These are phyloP conservation scores for Thymelicus acteon DNA, from an alignment of 2,888 invertebrate species.

Conservation along the genomic window DNA sequence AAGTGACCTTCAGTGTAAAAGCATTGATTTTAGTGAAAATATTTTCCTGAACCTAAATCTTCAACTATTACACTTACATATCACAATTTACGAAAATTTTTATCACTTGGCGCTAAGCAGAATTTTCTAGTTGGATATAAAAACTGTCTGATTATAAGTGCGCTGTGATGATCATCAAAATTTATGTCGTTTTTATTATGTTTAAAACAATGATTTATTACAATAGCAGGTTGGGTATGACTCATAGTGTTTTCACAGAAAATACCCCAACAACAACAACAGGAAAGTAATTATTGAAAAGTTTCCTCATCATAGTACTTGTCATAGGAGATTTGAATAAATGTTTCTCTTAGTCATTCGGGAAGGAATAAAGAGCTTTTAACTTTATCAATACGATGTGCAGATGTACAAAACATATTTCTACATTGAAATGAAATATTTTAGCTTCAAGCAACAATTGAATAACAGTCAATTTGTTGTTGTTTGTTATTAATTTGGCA, in stretches of 20 bases:
- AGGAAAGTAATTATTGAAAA: constrained; percentile 22
- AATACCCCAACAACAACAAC: not conserved
- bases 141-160: not conserved
- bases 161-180: not conserved
- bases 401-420: constrained; percentile 1
- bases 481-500: no score
- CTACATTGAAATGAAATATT: constrained; percentile 8
- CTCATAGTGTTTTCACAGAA: constrained; percentile 17
- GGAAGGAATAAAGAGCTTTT: constrained; percentile 36
- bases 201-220: no score
- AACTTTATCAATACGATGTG: constrained; percentile 35
- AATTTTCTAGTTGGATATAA: constrained; percentile 17
- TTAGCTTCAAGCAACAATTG: not conserved
- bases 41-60: no score
- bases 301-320: constrained; percentile 10
- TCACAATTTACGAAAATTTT: not conserved
- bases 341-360: not conserved
- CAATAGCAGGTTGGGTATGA: not conserved
- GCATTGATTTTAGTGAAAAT: no score
- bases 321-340: constrained; percentile 7
- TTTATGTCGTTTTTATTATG: not conserved
- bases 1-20: no score
- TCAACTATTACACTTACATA: not conserved
- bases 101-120: constrained; percentile 14
- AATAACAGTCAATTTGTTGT: no score